A percentile compares a stretch with the other conserved stretches of the same genome.
Evolutionary conservation across 2,797 vertebrate genomes (phyloP).

Genomic region (Pseudocheirus occidentalis): DNA sequence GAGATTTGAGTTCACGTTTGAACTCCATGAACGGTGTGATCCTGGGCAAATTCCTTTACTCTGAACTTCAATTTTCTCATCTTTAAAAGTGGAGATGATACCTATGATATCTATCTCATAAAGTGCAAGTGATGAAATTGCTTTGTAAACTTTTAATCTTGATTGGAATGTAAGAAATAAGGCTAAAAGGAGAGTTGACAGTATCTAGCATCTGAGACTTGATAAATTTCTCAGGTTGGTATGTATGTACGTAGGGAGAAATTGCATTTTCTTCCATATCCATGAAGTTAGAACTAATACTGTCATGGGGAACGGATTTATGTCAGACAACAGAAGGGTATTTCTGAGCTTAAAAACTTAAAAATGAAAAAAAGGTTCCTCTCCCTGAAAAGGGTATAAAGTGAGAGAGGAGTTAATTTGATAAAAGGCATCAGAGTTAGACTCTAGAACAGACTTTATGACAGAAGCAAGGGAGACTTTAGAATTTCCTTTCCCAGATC

Average conservation of each 20-base stretch:
- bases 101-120: not conserved
- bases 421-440: slow-evolving; percentile 5
- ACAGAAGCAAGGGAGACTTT: not conserved
- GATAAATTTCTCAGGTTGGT: not conserved
- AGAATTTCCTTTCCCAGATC: slow-evolving; percentile 20
- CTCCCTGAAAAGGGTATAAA: not conserved
- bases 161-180: not conserved
- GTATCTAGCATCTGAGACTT: not conserved
- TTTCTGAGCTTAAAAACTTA: not conserved
- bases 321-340: not conserved
- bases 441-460: slow-evolving; percentile 29
- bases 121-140: not conserved
- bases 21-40: not conserved
- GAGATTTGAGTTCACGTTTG: not conserved
- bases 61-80: not conserved
- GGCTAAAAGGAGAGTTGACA: not conserved
- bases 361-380: not conserved
- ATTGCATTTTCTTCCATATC: not conserved
- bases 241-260: not conserved
- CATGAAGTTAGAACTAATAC: not conserved
- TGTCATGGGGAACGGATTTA: not conserved
- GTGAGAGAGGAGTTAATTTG: not conserved
- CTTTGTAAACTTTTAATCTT: not conserved
- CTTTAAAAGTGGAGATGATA: not conserved
- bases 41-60: not conserved